A percentile compares a stretch with the other conserved stretches of the same genome.
These are phyloP conservation scores for Larimichthys crocea DNA, from an alignment of 2,113 vertebrate species.

Conservation along the genomic window DNA sequence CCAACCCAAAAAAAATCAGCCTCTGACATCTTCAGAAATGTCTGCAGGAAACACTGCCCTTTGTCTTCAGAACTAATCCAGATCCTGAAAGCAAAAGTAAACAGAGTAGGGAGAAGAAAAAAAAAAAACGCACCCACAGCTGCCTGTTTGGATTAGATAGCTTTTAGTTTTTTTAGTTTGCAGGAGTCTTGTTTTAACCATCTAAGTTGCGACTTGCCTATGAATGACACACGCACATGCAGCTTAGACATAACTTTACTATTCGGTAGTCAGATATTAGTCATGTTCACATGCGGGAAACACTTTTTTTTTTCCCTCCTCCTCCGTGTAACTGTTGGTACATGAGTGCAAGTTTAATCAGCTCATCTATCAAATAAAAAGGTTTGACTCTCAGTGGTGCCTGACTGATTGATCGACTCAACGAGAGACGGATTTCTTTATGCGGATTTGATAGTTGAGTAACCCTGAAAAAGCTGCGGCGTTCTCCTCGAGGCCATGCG, in stretches of 20 bases:
- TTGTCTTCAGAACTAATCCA: slow-evolving; percentile 69
- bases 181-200: slow-evolving; percentile 27
- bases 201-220: slow-evolving; percentile 10
- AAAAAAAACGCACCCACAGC: slow-evolving; percentile 31
- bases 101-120: slow-evolving; percentile 20
- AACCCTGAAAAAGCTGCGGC: slow-evolving; percentile 11
- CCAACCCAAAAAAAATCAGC: slow-evolving; percentile 16
- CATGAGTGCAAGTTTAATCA: slow-evolving; percentile 21
- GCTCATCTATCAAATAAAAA: slow-evolving; percentile 31
- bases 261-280: not conserved
- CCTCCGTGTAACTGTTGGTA: not conserved
- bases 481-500: slow-evolving; percentile 26
- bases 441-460: not conserved
- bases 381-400: slow-evolving; percentile 18
- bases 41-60: slow-evolving; percentile 70
- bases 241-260: slow-evolving; percentile 11
- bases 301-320: not conserved
- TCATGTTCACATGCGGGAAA: slow-evolving; percentile 23
- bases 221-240: slow-evolving; percentile 21
- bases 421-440: slow-evolving; percentile 23
- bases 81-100: slow-evolving; percentile 68
- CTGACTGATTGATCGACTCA: slow-evolving; percentile 34
- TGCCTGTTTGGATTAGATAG: slow-evolving; percentile 49
- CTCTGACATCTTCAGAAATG: slow-evolving; percentile 43
- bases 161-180: slow-evolving; percentile 25